Base-by-base conservation (phyloP, 2,888 invertebrate species). In the Tolmerus cingulatus region DNA sequence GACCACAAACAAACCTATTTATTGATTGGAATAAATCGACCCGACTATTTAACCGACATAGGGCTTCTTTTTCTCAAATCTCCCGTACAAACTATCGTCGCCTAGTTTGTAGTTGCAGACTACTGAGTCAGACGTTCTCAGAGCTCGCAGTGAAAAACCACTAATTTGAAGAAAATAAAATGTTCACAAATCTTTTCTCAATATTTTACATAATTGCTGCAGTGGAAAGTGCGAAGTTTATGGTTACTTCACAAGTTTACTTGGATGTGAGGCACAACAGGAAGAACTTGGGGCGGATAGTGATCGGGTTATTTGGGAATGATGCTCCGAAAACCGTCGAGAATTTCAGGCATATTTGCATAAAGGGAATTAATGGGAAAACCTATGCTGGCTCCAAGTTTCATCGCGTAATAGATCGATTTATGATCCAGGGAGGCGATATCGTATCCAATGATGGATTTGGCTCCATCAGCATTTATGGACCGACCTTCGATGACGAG, bases 381-480 rank as follows among this genome's bases (percentile, higher is more conserved):
- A 95, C 95, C 2, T 98, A 97, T 91, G 95, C 95, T 89, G 97
- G 96, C 16, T 95, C 96, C 4, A 94, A 93, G 89, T 97, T 98
- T 92, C 97, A 97, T 93, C 94, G 98, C 19, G 95, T 98, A 87
- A 96, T 98, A 89, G 95, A 96, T 91, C 95, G 97, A 89, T 98
- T 98, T 92, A 97, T 98, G 95, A 95, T 98, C 90, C 98, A 98
- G 95, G 98, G 97, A 88, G 98, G 98, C 51, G 98, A 98, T 92
- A 95, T 98, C 86, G 93, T 96, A 1, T 95, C 95, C 85, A 89
- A 91, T 5, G 96, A 98, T 92, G 98, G 98, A 0, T 94, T 95
- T 2, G 98, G 98, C 1, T 95, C 96, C 0, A 94, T 96, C 46
- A 97, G 97, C 91, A 97, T 98, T 90, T 98, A 96, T 91, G 98